Percentiles rank a stretch among this genome's conserved stretches.
Conservation (phyloP, 2,797 vertebrate species). For the Pithecia hirsuta region DNA sequence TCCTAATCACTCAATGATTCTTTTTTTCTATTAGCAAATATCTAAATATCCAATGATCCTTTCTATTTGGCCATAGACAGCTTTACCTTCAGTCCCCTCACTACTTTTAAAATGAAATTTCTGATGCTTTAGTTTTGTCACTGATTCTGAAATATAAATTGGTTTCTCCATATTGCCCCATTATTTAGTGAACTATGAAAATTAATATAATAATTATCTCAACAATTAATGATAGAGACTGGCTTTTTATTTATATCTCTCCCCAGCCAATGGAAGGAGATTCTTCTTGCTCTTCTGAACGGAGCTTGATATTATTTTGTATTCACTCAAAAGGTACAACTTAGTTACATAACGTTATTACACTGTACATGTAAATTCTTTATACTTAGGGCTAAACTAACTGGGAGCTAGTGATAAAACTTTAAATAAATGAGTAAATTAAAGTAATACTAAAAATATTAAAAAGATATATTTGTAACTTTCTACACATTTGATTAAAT, state of each 20-base stretch:
- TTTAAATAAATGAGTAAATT: constrained; percentile 80
- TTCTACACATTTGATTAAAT: constrained; percentile 57
- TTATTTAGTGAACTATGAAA: not conserved
- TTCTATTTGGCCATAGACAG: not conserved
- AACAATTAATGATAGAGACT: not conserved
- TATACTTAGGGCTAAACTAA: constrained; percentile 61
- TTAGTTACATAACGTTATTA: constrained; percentile 55
- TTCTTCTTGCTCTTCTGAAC: not conserved
- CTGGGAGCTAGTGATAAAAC: constrained; percentile 66
- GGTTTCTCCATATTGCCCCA: not conserved
- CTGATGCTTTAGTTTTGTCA: not conserved
- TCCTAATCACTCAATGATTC: not conserved
- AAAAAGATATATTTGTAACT: constrained; percentile 58
- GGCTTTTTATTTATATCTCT: no score
- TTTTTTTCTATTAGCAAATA: not conserved
- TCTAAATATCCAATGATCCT: not conserved
- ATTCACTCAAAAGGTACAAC: constrained; percentile 50
- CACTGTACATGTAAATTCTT: constrained; percentile 60
- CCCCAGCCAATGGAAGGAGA: not conserved
- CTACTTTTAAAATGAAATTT: not conserved
- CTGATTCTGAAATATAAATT: not conserved
- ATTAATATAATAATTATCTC: not conserved
- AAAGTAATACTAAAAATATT: constrained; percentile 70
- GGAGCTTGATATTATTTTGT: not conserved
- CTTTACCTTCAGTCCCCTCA: not conserved